phyloP scores from a whole-genome alignment of 2,888 invertebrate genomes.

The Strigamia crassipes region DNA sequence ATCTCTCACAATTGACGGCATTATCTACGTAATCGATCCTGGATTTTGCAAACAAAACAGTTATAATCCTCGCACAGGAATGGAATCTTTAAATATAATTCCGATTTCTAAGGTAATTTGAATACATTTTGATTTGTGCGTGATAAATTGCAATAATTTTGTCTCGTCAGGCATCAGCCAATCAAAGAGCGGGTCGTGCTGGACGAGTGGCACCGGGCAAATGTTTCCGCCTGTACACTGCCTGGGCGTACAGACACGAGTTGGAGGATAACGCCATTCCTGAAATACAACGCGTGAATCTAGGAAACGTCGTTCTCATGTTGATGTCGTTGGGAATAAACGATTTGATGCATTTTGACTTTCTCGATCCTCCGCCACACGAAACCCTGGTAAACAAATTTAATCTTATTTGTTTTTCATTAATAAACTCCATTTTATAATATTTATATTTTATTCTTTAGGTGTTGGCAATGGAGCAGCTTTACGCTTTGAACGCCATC shows the following conservation, averaged over 20 bases:
- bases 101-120: slow-evolving; percentile 82
- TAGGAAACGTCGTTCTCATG: slow-evolving; percentile 95
- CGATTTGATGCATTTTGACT: slow-evolving; percentile 97
- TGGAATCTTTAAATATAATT: slow-evolving; percentile 98
- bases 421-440: no score
- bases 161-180: slow-evolving; percentile 72
- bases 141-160: slow-evolving; percentile 50
- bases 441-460: no score
- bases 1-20: slow-evolving; percentile 97
- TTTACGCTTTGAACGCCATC: slow-evolving; percentile 95
- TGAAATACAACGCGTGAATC: slow-evolving; percentile 97
- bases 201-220: slow-evolving; percentile 96
- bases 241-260: slow-evolving; percentile 98
- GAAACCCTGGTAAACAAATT: slow-evolving; percentile 70
- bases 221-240: slow-evolving; percentile 96
- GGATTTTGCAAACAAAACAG: slow-evolving; percentile 99
- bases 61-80: slow-evolving; percentile 94
- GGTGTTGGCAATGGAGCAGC: slow-evolving; percentile 88
- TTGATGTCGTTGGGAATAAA: slow-evolving; percentile 96
- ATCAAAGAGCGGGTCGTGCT: slow-evolving; percentile 94
- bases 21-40: slow-evolving; percentile 98
- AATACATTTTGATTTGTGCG: not conserved
- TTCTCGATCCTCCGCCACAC: slow-evolving; percentile 95
- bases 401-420: no score
- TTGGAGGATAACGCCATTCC: slow-evolving; percentile 97